Evolutionary conservation across 2,888 invertebrate species (phyloP), one percentile per base, ranked within the genome.

Genomic region (Lysandra bellargus): DNA sequence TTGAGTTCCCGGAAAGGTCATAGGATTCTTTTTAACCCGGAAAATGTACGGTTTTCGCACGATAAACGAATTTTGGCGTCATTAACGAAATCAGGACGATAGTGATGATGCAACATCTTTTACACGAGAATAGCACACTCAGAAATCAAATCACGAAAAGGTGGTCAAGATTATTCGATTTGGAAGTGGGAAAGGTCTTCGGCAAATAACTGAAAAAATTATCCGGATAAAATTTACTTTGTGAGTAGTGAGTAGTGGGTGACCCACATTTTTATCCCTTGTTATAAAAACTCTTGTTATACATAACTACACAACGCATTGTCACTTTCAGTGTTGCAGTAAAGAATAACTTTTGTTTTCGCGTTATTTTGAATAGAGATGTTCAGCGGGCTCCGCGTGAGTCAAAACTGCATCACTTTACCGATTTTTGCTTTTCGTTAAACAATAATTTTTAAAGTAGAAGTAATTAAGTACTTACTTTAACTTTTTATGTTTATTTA

Each of bases 261-360:
- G 69, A 69, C 69, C 69, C 69, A 69, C 33, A 69, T 69, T 69
- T 61, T 69, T 69, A 37, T 69, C 69, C 37, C 69, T 74, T 74
- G n/a, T 74, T 44, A 74, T 74, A 74, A 74, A 44, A 74, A 44
- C 44, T 74, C 74, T 74, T 40, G 44, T 74, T n/a, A 44, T 74
- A 74, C 40, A 37, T 17, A 73, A 6, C n/a, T 73, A 40, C 40
- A 73, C 6, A 9, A 40, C 40, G 73, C 73, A 44, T 44, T 74
- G 74, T 44, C 74, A 74, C 74, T 74, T 74, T 74, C 74, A 44
- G 74, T 1, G 40, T 40, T 73, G 73, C 40, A 40, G 23, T 44
- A 44, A 9, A 74, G n/a, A 74, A 73, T 73, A 73, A 74, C 44
- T 74, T 74, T 74, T 44, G 74, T 74, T 44, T 44, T 44, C 40